Conservation (phyloP, 2,113 vertebrate species). For the Dipodomys merriami region DNA sequence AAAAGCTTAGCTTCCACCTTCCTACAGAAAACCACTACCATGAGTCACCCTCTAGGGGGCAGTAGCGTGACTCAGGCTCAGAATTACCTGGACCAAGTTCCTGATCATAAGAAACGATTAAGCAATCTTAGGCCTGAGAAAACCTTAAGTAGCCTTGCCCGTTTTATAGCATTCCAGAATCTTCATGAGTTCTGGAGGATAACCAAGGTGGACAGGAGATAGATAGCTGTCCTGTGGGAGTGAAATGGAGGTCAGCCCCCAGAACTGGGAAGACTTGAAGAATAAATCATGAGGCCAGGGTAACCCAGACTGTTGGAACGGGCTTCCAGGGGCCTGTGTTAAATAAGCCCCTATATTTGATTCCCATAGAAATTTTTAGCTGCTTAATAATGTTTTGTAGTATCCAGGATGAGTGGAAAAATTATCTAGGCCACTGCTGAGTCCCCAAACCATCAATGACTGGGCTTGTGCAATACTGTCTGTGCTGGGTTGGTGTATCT, state of each 20-base stretch:
- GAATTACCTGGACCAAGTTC: background rate
- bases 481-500: background rate
- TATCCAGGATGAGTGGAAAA: background rate
- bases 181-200: background rate
- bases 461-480: background rate
- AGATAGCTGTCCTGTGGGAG: background rate
- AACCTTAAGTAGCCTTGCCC: background rate
- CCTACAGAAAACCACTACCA: slow-evolving; percentile 27
- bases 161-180: background rate
- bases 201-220: background rate
- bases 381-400: background rate
- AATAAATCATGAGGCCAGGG: background rate
- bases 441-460: background rate
- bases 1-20: slow-evolving; percentile 8
- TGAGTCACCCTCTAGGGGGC: slow-evolving; percentile 67
- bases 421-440: background rate
- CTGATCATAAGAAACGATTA: slow-evolving; percentile 17
- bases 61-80: slow-evolving; percentile 55
- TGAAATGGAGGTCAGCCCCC: background rate
- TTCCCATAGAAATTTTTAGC: background rate
- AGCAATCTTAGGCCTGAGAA: slow-evolving; percentile 10
- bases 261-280: background rate
- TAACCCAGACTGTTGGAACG: background rate
- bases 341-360: background rate
- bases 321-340: background rate